Base-by-base conservation (phyloP, 1,140 invertebrate species). In the Aleiodes sp. region DNA sequence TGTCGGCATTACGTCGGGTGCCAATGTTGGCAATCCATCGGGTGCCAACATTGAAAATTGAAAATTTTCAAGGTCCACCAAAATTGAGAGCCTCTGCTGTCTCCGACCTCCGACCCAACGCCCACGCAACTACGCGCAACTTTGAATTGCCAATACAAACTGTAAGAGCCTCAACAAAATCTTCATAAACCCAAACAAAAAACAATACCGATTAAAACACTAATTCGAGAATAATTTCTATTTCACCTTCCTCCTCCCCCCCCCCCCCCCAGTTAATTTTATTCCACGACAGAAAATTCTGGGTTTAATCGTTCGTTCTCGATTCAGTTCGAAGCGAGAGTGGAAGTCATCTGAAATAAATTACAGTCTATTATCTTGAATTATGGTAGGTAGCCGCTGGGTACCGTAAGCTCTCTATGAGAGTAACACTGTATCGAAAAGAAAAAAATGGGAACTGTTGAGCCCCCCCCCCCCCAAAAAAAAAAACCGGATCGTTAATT, bases 281-380 rank as follows among this genome's bases (percentile, higher is more conserved):
- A 37, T 35, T 14, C 12, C n/a, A 52, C 21, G 46, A 21, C 16
- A 39, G 33, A 14, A 62, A 35, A 62, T 35, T 39, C 35, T 19
- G 12, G 19, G 35, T 4, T n/a, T 26, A n/a, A 39, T 63, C 16
- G 35, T 63, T 43, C 43, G 61, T 37, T 63, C 61, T 63, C 21
- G 61, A 41, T 63, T 63, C 26, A 14, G 35, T 24, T n/a, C n/a
- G 28, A 16, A 63, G 56, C 19, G 56, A 74, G 76, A 74, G 75
- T 73, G 76, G 72, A 73, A 72, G 76, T 68, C 70, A 60, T 70
- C 41, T 62, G 24, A 70, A 70, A 70, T 66, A 66, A 70, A 70
- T 70, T 70, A 66, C 64, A 61, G 31, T 65, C 69, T 39, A 70
- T 70, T 66, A 61, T 19, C 37, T 59, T 65, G 64, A 66, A 70